Conservation (phyloP, 2,888 invertebrate species). For the Eupithecia exiguata region DNA sequence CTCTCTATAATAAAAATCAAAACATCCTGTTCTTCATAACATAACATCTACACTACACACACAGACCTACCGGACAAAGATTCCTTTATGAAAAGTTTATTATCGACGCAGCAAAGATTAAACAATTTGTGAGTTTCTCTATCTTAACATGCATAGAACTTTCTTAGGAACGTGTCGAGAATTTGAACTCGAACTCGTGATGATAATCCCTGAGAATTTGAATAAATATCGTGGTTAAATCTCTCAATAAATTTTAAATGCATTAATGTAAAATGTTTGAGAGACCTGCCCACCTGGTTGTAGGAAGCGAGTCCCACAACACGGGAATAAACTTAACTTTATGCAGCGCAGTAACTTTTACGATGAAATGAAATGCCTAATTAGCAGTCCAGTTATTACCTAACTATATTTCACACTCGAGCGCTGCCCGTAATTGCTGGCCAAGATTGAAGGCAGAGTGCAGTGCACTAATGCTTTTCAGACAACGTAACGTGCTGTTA, state of each 20-base stretch:
- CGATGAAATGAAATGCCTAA: constrained; percentile 53
- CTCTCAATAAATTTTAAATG: constrained; percentile 13
- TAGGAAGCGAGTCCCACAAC: constrained; percentile 50
- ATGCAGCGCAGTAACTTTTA: constrained; percentile 49
- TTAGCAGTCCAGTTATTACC: constrained; percentile 53
- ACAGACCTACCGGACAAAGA: neutral
- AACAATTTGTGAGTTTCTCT: neutral
- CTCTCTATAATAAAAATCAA: neutral
- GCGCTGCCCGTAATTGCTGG: constrained; percentile 49
- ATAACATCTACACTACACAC: neutral
- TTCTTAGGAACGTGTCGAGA: constrained; percentile 24
- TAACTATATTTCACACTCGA: constrained; percentile 56
- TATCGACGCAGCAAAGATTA: neutral
- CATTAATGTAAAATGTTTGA: constrained; percentile 32
- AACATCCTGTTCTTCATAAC: neutral
- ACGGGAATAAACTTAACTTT: constrained; percentile 43
- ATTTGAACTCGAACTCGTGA: constrained; percentile 27
- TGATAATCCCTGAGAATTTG: constrained; percentile 8
- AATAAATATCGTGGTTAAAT: neutral
- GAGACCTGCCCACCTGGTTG: constrained; percentile 36
- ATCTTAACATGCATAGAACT: neutral
- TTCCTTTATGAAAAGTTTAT: neutral
- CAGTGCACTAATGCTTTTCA: constrained; percentile 29
- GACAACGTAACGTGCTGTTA: constrained; percentile 28
- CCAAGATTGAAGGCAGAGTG: constrained; percentile 39